Base-by-base conservation (phyloP, 2,113 vertebrate species). In the Elephas maximus region DNA sequence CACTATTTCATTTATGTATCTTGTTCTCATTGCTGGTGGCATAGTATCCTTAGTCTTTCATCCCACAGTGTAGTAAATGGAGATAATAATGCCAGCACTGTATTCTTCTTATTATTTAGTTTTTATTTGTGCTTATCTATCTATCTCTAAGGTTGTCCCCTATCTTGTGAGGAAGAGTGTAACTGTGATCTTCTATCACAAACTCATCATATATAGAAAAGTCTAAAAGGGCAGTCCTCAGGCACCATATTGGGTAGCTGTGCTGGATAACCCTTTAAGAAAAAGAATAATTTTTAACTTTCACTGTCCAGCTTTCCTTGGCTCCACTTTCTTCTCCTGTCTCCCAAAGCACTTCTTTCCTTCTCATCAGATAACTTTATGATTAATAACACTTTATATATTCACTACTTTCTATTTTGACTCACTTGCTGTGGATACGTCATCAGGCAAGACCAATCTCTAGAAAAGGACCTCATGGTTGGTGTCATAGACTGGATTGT, bases 301-400 rank as follows among this genome's bases (percentile, higher is more conserved):
- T 82, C 24, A 8, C 37, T 74, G 23, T 41, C 12, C 53, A 74
- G 21, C 30, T 82, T 67, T 21, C 18, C 6, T 51, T 41, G 12
- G 14, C 11, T 84, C 18, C 33, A 57, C 10, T 71, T 81, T 88
- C 9, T 65, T 83, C 45, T 23, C 11, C 44, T 87, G n/a, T 6
- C 24, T n/a, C 6, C 14, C 6, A 77, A 45, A n/a, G n/a, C 17
- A 57, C 65, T 62, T 63, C 53, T 80, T 77, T 80, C 77, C 33
- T 93, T 78, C 20, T 84, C 18, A 15, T 88, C 41, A 79, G 30
- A 94, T 88, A 84, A n/a, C 14, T 90, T 94, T 48, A 26, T 37
- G 24, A 90, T 82, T 86, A 71, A 44, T 86, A 89, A 37, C 23
- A 78, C 6, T 23, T 20, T 65, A 20, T 65, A 7, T 28, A 28